Percentiles rank a stretch among this genome's conserved stretches.
Conservation (phyloP, 2,888 invertebrate species). For the Xestia c-nigrum region DNA sequence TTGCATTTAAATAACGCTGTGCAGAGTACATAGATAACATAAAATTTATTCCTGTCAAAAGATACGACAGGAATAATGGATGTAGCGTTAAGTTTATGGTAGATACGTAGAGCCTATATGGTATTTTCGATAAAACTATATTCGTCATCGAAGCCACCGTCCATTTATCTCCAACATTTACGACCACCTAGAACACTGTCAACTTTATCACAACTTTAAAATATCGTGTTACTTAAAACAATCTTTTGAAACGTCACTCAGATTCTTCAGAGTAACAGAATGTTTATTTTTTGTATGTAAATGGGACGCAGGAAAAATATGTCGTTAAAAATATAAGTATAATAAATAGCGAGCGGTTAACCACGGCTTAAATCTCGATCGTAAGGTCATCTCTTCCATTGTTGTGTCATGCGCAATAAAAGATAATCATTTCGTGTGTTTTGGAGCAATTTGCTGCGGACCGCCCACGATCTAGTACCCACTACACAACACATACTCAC, state of each 20-base stretch:
- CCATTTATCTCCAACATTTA: slow-evolving; percentile 75
- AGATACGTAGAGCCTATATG: slow-evolving; percentile 45
- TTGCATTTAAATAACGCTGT: slow-evolving; percentile 46
- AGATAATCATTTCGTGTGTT: slow-evolving; percentile 87
- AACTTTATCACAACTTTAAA: slow-evolving; percentile 67
- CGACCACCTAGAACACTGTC: slow-evolving; percentile 75
- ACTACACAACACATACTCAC: slow-evolving; percentile 51
- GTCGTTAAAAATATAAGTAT: slow-evolving; percentile 69
- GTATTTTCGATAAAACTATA: slow-evolving; percentile 65
- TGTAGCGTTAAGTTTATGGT: slow-evolving; percentile 38
- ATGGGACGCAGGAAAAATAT: slow-evolving; percentile 60
- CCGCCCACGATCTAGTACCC: slow-evolving; percentile 76
- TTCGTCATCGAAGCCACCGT: slow-evolving; percentile 68
- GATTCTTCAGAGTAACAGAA: slow-evolving; percentile 23
- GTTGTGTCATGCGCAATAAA: slow-evolving; percentile 86
- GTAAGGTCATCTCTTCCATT: slow-evolving; percentile 87
- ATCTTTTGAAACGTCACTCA: slow-evolving; percentile 40
- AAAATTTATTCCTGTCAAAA: slow-evolving; percentile 43
- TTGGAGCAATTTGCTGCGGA: slow-evolving; percentile 83
- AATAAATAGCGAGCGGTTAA: slow-evolving; percentile 74
- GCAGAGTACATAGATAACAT: slow-evolving; percentile 15
- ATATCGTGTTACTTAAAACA: slow-evolving; percentile 47
- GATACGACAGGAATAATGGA: slow-evolving; percentile 52
- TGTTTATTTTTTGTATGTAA: slow-evolving; percentile 41
- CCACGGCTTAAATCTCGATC: slow-evolving; percentile 77